Evolutionary conservation across 2,888 invertebrate species (phyloP), one percentile per base, ranked within the genome.

Genomic region (Drosophila peninsularis): DNA sequence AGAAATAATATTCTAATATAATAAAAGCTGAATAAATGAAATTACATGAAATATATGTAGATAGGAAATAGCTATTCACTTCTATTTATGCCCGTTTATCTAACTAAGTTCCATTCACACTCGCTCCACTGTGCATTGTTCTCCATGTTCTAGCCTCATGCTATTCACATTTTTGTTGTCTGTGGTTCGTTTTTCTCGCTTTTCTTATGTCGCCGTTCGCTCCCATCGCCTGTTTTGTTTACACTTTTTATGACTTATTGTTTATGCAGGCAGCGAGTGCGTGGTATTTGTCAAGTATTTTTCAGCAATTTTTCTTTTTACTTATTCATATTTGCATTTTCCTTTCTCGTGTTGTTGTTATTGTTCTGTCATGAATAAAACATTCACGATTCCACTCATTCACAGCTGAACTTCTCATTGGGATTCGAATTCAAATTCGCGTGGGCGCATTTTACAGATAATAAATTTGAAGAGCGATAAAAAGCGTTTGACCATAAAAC

Each of bases 361-460:
- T 58, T 39, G 39, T 62, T 30, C 21, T 49, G 19, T 54, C 57
- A 58, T 74, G 70, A 74, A 74, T 74, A 47, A 53, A 54, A 52
- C 80, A 81, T 60, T 68, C 60, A 62, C 61, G 24, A 68, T 61
- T 9, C 24, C 24, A 39, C 36, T 13, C 36, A 50, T 32, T 50
- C 50, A 64, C 37, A 52, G 9, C 19, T n/a, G 21, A 34, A 50
- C 14, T 34, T 36, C 50, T 14, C 50, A 50, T 50, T 50, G 21
- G 52, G 6, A 30, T 30, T 82, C 45, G 78, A 11, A 21, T 24
- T 27, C 14, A n/a, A 69, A 77, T 78, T 82, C 47, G 81, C 76
- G 76, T 80, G 86, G 83, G 86, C 70, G 83, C 70, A 73, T 68
- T 76, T 73, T 75, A 71, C 69, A 82, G 83, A 86, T 86, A 77